Evolutionary conservation across 2,888 invertebrate genomes (phyloP), one percentile per base, ranked within the genome.

Genomic region (Heteropelma amictum): DNA sequence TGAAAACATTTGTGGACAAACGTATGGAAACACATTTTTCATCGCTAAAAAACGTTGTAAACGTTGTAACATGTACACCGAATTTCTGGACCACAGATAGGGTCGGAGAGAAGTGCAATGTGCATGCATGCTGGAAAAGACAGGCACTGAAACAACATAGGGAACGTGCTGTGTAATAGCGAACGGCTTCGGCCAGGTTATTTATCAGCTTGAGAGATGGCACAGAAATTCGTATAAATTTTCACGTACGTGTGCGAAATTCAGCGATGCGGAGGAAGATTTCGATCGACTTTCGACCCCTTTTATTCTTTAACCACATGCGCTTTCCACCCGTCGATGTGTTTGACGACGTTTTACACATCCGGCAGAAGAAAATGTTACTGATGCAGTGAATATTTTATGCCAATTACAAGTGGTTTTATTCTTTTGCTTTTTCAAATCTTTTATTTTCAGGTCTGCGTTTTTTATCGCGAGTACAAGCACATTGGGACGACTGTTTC

Each of bases 201-300:
- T 79, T 76, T 67, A 74, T 73, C 63, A 58, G 49, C 63, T 40
- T 47, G 47, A 42, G 30, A 17, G 33, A 28, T 68, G 67, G 68
- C 70, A 67, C 63, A 47, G 61, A 68, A 76, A 75, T 80, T 76
- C 71, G 51, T 79, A 79, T 76, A 80, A 79, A 78, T 76, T 77
- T 45, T 72, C 73, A 79, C 77, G 72, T 76, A 78, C 71, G 72
- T 80, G 73, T 74, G 76, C 74, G 67, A 77, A 75, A 77, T 42
- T 79, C 61, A 56, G 33, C n/a, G 51, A 63, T n/a, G n/a, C 23
- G 23, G 19, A 65, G 40, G 49, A 35, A 49, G 23, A 33, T 7
- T 10, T 40, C 33, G 47, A 47, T 42, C 42, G 14, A 23, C 23
- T 17, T 47, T 5, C 23, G 4, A 3, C 1, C n/a, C 5, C 10